Evolutionary conservation across 1,140 invertebrate species (phyloP), one percentile per base, ranked within the genome.

Genomic region (Drosophila repleta): DNA sequence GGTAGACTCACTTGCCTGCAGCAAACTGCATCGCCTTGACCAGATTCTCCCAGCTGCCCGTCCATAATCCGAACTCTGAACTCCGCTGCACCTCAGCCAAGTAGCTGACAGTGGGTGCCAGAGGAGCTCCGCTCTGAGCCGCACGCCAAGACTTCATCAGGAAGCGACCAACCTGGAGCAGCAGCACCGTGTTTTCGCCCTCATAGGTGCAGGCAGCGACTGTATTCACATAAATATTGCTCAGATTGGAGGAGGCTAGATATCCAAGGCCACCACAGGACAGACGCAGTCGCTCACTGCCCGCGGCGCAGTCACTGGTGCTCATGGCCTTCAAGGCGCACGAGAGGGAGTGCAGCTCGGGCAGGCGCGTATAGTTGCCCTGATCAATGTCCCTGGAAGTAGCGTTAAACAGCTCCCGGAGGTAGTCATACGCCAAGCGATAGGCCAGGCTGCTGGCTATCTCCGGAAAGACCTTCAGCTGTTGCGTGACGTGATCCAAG

Each of bases 191-290:
- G 90, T 99, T 98, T 92, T 99, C 97, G 1, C 98, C 98, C 92
- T 99, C 98, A 88, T 98, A 98, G 3, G 97, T 99, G 91, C 96
- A 97, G 45, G 96, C 95, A 10, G 97, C 97, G 0, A 96, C 96
- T 3, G 95, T 94, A 51, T 94, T 91, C 0, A 94, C 94, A 91
- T 97, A 98, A 4, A 96, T 95, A 46, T 94, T 92, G 21, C 97
- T 96, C 41, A 99, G 92, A 91, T 96, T 97, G 79, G 96, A 96
- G n/a, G 95, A 94, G 13, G 94, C 93, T 93, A 97, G 96, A 92
- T 97, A 99, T 4, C 98, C 98, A 91, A 99, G 98, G 4, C 98
- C 98, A 24, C 98, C 98, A 92, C 98, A 99, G 11, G 97, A 92
- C 64, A 97, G 92, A 17, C 98, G 94, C 18, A 91, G 52, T 79